Base-by-base conservation (phyloP, 2,113 vertebrate genomes). In the Numida meleagris region DNA sequence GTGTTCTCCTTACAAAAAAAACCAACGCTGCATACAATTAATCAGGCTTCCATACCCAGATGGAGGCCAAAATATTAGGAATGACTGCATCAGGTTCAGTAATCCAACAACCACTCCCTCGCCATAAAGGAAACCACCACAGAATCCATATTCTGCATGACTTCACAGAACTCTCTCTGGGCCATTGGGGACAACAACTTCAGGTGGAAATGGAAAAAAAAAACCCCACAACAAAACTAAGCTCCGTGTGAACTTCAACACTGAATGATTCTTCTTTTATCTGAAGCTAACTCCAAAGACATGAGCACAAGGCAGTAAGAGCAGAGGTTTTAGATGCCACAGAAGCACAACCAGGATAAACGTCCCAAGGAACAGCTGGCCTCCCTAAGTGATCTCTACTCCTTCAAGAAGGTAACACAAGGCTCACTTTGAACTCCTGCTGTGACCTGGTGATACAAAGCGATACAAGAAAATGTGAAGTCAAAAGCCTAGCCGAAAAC, bases 11-110 rank as follows among this genome's bases (percentile, higher is more conserved):
- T 38, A 58, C 73, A 82, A 77, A 84, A 86, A 74, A 81, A 36
- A 82, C 70, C 86, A 81, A 79, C 65, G 34, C 13, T 45, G 65
- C 70, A 23, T 36, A 55, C 20, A 43, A 93, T 68, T 82, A 91
- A 93, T 91, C 72, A 96, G 79, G 80, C 70, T 93, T 53, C 42
- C 6, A 66, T 59, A 31, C 53, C 89, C 90, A 91, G 76, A 83
- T 4, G 0, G 23, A 90, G 24, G 58, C 61, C 83, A 88, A 42
- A 67, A 65, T 5, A 0, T 27, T 58, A 78, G 21, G 14, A 66
- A 88, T 10, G 65, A 51, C 73, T 53, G 68, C 89, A 45, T 33
- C 51, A 57, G 65, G 82, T 78, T 31, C 88, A 63, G 3, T 0
- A 81, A 67, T 15, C 88, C 34, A 94, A 29, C 1, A 86, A 55